phyloP scores from a whole-genome alignment of 2,113 vertebrate species.

The Pholis gunnellus region DNA sequence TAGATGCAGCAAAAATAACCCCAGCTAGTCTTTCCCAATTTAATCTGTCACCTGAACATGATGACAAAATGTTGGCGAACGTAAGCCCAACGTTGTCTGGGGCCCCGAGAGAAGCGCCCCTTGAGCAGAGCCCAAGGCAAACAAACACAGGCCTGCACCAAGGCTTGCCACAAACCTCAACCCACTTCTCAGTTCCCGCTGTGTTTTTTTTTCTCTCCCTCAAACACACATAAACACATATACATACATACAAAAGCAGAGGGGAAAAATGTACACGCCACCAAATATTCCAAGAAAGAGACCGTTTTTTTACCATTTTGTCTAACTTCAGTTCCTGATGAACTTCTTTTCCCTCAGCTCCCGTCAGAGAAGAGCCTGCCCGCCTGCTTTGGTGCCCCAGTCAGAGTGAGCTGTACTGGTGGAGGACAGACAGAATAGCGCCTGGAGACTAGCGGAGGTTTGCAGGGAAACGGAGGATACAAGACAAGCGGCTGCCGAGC shows the following conservation, averaged over 20 bases:
- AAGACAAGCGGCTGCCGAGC: slow-evolving; percentile 66
- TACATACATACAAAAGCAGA: slow-evolving; percentile 56
- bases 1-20: slow-evolving; percentile 31
- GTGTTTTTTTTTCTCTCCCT: slow-evolving; percentile 47
- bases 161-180: slow-evolving; percentile 85
- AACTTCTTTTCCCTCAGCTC: slow-evolving; percentile 49
- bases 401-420: slow-evolving; percentile 73
- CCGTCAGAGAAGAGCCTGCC: slow-evolving; percentile 56
- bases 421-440: slow-evolving; percentile 70
- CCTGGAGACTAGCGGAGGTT: slow-evolving; percentile 71
- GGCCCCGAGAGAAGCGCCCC: slow-evolving; percentile 67
- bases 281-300: slow-evolving; percentile 68
- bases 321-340: slow-evolving; percentile 59
- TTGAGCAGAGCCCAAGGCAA: slow-evolving; percentile 81
- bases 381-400: slow-evolving; percentile 53
- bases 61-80: slow-evolving; percentile 79
- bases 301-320: slow-evolving; percentile 71
- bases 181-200: slow-evolving; percentile 79
- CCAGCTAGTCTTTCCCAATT: slow-evolving; percentile 61
- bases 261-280: slow-evolving; percentile 64
- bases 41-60: slow-evolving; percentile 87
- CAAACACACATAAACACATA: slow-evolving; percentile 74
- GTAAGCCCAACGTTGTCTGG: slow-evolving; percentile 63
- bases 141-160: slow-evolving; percentile 82
- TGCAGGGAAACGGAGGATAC: slow-evolving; percentile 64